Evolutionary conservation across 2,888 invertebrate species (phyloP).

Genomic region (Marronus borbonicus): DNA sequence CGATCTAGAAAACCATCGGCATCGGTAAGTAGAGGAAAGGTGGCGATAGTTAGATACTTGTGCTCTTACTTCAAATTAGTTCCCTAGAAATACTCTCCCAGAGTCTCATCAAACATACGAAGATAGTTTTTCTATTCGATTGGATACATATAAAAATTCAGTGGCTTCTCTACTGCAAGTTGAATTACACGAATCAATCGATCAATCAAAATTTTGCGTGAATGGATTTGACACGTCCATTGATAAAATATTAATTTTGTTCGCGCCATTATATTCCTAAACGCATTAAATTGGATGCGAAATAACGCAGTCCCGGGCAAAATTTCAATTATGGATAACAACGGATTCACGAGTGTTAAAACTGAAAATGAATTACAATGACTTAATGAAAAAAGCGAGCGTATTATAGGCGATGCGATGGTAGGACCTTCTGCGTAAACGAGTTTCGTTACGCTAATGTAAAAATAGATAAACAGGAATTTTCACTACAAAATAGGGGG

Average conservation of each 20-base stretch:
- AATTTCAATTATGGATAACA: slow-evolving; percentile 49
- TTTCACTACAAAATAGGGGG: slow-evolving; percentile 48
- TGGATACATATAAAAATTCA: too few relatives aligned
- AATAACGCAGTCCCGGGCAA: slow-evolving; percentile 47
- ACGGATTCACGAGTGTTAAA: slow-evolving; percentile 42
- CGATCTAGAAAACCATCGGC: too few relatives aligned
- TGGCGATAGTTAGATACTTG: too few relatives aligned
- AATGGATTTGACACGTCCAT: slow-evolving; percentile 30
- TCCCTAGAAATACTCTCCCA: too few relatives aligned
- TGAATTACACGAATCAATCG: neutral
- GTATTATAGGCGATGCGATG: neutral
- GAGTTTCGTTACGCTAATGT: slow-evolving; percentile 38
- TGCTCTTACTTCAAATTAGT: too few relatives aligned
- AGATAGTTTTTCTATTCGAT: too few relatives aligned
- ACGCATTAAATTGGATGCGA: slow-evolving; percentile 47
- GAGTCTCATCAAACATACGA: too few relatives aligned
- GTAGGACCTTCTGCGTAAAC: slow-evolving; percentile 34
- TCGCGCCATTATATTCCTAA: slow-evolving; percentile 14
- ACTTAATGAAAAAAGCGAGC: slow-evolving; percentile 45
- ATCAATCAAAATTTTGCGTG: slow-evolving; percentile 31
- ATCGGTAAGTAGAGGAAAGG: too few relatives aligned
- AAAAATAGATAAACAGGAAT: slow-evolving; percentile 51
- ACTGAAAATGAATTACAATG: slow-evolving; percentile 51
- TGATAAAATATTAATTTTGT: slow-evolving; percentile 37
- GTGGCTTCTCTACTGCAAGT: too few relatives aligned